Evolutionary conservation across 2,888 invertebrate species (phyloP).

Genomic region (Drosophila ezoana): DNA sequence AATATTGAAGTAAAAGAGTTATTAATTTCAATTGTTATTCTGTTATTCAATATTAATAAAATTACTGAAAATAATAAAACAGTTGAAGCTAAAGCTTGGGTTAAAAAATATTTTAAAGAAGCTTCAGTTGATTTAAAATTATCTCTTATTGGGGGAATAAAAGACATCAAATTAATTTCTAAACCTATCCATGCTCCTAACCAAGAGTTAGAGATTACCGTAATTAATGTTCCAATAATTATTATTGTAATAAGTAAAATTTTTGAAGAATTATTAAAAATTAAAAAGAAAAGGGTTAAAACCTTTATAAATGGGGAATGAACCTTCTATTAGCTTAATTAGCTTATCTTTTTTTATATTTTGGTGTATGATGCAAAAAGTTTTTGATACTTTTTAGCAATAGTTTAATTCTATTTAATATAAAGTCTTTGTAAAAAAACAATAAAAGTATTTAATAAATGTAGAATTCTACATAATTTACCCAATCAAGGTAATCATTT

Average conservation of each 20-base stretch:
- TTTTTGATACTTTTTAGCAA: conserved; percentile 87
- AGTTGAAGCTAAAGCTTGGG: conserved; percentile 87
- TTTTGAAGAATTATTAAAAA: too few relatives aligned
- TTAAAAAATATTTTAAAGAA: conserved; percentile 88
- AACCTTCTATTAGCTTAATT: conserved; percentile 85
- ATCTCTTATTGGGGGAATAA: conserved; percentile 87
- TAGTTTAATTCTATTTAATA: conserved; percentile 88
- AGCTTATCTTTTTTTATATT: conserved; percentile 87
- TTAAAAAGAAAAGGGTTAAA: too few relatives aligned
- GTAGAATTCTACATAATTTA: conserved; percentile 61
- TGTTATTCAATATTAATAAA: too few relatives aligned
- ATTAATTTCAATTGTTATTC: too few relatives aligned
- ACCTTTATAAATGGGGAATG: too few relatives aligned
- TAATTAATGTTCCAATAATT: conserved; percentile 85
- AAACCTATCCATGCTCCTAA: conserved; percentile 87
- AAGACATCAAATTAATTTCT: conserved; percentile 88
- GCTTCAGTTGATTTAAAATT: conserved; percentile 86
- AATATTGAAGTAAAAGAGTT: too few relatives aligned
- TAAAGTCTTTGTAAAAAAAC: conserved; percentile 52
- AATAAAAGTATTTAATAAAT: conserved; percentile 44
- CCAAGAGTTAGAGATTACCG: conserved; percentile 85
- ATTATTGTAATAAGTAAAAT: too few relatives aligned
- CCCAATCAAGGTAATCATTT: conserved; percentile 88
- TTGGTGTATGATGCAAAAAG: conserved; percentile 88
- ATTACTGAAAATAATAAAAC: too few relatives aligned